These are phyloP conservation scores for Eulemur albifrons DNA, from an alignment of 2,797 vertebrate genomes.

Conservation along the genomic window DNA sequence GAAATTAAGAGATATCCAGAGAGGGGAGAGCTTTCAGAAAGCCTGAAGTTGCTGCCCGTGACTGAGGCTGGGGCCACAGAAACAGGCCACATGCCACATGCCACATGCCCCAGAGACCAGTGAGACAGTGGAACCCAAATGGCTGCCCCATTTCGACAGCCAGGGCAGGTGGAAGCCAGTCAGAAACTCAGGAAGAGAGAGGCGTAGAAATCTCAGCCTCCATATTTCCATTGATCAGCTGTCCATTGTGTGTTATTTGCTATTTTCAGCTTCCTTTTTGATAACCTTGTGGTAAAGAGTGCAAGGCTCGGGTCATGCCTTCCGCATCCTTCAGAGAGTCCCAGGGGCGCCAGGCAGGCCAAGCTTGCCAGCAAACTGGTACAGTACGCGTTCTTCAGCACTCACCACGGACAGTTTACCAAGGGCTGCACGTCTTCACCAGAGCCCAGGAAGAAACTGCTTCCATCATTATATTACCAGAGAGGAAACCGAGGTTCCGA, in stretches of 20 bases:
- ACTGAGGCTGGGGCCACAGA: not conserved
- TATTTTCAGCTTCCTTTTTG: not conserved
- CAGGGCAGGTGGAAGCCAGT: accelerated
- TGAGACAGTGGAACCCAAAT: not conserved
- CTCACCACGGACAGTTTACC: not conserved
- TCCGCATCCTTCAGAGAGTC: not conserved
- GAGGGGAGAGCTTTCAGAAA: not conserved
- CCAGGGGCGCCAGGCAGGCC: not conserved
- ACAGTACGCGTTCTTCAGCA: not conserved
- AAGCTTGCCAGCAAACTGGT: not conserved
- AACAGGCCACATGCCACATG: accelerated
- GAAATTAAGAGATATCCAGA: not conserved
- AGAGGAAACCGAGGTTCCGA: not conserved
- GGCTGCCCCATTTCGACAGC: not conserved
- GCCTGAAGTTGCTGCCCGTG: not conserved
- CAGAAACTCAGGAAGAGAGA: not conserved
- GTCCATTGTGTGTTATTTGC: not conserved
- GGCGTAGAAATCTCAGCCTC: not conserved
- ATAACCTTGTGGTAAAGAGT: not conserved
- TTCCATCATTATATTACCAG: not conserved
- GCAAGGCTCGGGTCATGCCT: accelerated
- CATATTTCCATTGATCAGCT: too few relatives aligned
- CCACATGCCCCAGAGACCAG: not conserved
- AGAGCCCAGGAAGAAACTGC: not conserved
- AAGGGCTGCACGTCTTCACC: accelerated